phyloP scores from a whole-genome alignment of 2,888 invertebrate genomes.

The Cylindroiulus punctatus region DNA sequence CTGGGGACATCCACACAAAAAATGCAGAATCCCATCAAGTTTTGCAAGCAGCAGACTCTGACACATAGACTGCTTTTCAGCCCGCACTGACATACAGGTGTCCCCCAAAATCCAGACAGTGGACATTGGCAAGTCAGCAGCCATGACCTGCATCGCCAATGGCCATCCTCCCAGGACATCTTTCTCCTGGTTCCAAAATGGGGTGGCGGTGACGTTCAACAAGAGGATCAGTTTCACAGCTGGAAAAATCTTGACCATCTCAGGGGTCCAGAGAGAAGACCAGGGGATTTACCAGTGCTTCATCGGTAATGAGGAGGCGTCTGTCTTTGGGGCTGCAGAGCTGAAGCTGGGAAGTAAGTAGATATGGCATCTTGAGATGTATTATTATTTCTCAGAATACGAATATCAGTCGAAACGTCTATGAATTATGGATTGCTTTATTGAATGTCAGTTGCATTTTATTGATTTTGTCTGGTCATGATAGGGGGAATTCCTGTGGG shows the following conservation, averaged over 20 bases:
- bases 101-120: conserved; percentile 54
- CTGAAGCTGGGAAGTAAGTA: conserved; percentile 54
- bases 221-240: conserved; percentile 55
- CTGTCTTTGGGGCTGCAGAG: conserved; percentile 52
- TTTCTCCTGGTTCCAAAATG: conserved; percentile 52
- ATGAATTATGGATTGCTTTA: no score
- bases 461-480: no score
- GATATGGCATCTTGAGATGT: no score
- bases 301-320: conserved; percentile 41
- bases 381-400: no score
- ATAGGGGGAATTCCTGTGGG: no score
- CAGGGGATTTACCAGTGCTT: conserved; percentile 56
- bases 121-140: conserved; percentile 53
- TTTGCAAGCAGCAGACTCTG: neutral
- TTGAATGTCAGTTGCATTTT: no score
- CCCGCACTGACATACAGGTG: conserved; percentile 46
- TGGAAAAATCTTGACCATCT: conserved; percentile 54
- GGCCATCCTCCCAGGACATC: conserved; percentile 55
- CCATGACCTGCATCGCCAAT: conserved; percentile 53
- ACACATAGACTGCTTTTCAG: neutral
- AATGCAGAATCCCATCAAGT: neutral
- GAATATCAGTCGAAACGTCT: no score
- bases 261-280: conserved; percentile 51
- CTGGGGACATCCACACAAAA: neutral
- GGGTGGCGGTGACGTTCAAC: conserved; percentile 31